Base-by-base conservation (phyloP, 2,797 vertebrate genomes). In the Odontamblyopus rebecca region DNA sequence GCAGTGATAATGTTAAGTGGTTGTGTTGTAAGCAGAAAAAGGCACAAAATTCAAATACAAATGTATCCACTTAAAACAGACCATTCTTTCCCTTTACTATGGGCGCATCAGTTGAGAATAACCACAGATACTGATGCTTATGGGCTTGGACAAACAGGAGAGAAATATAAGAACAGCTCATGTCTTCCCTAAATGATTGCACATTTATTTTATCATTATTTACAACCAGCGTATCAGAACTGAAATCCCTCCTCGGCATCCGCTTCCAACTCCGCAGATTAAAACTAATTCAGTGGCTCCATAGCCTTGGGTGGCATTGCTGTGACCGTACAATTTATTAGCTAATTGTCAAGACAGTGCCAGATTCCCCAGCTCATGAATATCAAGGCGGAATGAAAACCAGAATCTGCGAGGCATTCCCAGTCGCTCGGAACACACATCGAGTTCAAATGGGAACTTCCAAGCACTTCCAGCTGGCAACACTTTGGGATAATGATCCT, bases 381-480 rank as follows among this genome's bases (percentile, higher is more conserved):
- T 88, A 88, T 91, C 81, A 48, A 74, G 64, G 80, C 67, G 11
- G 86, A 86, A 89, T 88, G 86, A 81, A 80, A 91, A 88, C 82
- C 86, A 88, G 85, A 87, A 79, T 72, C 67, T 61, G 51, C 78
- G 83, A 75, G 76, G 64, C 80, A 70, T 73, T 83, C 85, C 82
- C 61, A 79, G 65, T 90, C 87, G 86, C 30, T 88, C 86, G 85
- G 90, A 92, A 93, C 92, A 91, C 91, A 90, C 88, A 91, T 87
- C 1, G 85, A 92, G 89, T 92, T 91, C 91, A 91, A 91, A 91
- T 92, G 86, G 86, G 90, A 92, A 89, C 90, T 89, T 88, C 88
- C 88, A 91, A 92, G 89, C 75, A 48, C 86, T 89, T 90, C 91
- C 93, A 93, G 91, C 91, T 93, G 93, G 91, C 88, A 93, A 89